Conservation (phyloP, 2,888 invertebrate genomes). For the Cactoblastis cactorum region DNA sequence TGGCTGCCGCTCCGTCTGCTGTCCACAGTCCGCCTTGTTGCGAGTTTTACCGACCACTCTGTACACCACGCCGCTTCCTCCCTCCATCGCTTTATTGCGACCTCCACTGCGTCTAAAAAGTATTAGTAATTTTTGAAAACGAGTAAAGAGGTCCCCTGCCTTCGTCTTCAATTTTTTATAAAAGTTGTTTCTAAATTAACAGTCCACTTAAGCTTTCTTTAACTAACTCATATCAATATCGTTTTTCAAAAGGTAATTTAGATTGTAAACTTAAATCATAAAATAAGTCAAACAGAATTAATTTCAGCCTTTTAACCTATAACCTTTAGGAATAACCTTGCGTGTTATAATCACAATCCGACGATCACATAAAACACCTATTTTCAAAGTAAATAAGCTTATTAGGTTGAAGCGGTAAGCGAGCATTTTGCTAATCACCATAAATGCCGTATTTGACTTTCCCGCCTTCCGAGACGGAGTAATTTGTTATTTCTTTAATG, state of each 20-base stretch:
- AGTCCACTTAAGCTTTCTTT: no score
- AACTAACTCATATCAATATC: no score
- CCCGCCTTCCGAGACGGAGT: not conserved
- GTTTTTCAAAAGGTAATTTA: no score
- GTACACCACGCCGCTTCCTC: conserved; percentile 77
- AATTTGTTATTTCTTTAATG: not conserved
- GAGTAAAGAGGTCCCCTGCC: no score
- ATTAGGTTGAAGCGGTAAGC: not conserved
- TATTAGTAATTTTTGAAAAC: not conserved
- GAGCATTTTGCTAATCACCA: conserved; percentile 13
- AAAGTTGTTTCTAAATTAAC: no score
- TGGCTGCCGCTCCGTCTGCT: conserved; percentile 70
- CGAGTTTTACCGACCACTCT: conserved; percentile 70
- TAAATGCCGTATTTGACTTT: conserved; percentile 11
- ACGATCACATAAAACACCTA: conserved; percentile 13
- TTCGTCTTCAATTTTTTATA: no score
- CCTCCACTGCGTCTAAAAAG: conserved; percentile 74
- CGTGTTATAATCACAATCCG: conserved; percentile 13
- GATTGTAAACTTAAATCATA: not conserved
- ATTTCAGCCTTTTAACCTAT: not conserved
- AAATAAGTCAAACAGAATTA: not conserved
- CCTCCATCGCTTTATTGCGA: conserved; percentile 76
- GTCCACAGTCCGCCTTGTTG: conserved; percentile 72
- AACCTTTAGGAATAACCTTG: conserved; percentile 22
- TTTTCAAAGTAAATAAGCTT: conserved; percentile 12